Evolutionary conservation across 1,140 invertebrate species (phyloP), one percentile per base, ranked within the genome.

Genomic region (Megathymus violae): DNA sequence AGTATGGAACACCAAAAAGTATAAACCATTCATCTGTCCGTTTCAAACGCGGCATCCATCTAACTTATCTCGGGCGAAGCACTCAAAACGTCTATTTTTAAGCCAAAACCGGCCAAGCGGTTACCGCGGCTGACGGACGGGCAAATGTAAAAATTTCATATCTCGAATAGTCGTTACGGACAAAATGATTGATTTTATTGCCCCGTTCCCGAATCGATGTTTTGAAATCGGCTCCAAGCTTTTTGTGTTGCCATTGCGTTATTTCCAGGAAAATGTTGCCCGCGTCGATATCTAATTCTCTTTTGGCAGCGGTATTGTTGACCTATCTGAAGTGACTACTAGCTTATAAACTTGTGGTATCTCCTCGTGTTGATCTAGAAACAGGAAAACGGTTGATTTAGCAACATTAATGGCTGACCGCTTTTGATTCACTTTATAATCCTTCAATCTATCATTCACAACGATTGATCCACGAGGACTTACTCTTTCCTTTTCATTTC

Each of bases 131-230:
- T n/a, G n/a, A n/a, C 56, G 38, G 56, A 51, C 46, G 68, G 59
- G 67, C 70, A 70, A 77, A 74, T n/a, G 62, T 77, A 80, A 82
- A 83, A 84, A 80, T 76, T 78, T 82, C 79, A 78, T 79, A 82
- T 66, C 64, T 78, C 67, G 63, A 46, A 62, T 59, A 63, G 62
- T 70, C 67, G 69, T 74, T 76, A 76, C 67, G 67, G 66, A n/a
- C n/a, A 64, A 73, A 64, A 74, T 80, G 78, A 82, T 82, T 78
- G 78, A 82, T 82, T 79, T 82, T 82, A 82, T 79, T 75, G 59
- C 64, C 52, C 61, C 62, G 67, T 62, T 66, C 68, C 69, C 62
- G 75, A 68, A 71, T 77, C 72, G 74, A 78, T 78, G 80, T 82
- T 81, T 75, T 70, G 69, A 79, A 77, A 78, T 76, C 65, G 50